Conservation (phyloP, 2,888 invertebrate genomes). For the Colletes collaris region DNA sequence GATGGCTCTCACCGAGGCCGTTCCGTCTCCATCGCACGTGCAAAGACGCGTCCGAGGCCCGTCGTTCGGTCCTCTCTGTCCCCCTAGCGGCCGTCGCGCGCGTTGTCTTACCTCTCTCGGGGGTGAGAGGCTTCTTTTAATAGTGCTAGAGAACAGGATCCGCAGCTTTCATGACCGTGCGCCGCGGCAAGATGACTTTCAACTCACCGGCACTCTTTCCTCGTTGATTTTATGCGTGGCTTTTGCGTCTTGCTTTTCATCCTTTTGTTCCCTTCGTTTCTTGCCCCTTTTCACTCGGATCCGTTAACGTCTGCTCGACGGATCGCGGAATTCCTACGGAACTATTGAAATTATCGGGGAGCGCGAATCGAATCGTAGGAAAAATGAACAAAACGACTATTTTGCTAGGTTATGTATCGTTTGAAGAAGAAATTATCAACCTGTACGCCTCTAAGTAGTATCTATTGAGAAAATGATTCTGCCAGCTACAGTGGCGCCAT, state of each 20-base stretch:
- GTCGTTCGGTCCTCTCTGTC: slow-evolving; percentile 10
- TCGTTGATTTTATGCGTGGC: slow-evolving; percentile 44
- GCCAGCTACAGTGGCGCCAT: too few species aligned
- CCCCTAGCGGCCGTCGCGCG: slow-evolving; percentile 11
- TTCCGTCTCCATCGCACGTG: slow-evolving; percentile 75
- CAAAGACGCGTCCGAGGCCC: slow-evolving; percentile 61
- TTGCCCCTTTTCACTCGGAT: neutral
- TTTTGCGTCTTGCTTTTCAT: slow-evolving; percentile 22
- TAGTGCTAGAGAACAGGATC: slow-evolving; percentile 59
- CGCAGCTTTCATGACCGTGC: slow-evolving; percentile 42
- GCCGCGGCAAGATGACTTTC: slow-evolving; percentile 50
- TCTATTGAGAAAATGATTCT: too few species aligned
- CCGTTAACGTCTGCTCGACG: neutral
- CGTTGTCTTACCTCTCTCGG: slow-evolving; percentile 44
- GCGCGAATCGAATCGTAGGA: too few species aligned
- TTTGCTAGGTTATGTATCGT: too few species aligned
- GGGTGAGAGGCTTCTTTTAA: slow-evolving; percentile 63
- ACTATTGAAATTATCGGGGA: too few species aligned
- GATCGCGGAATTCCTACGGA: neutral
- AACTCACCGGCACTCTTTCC: slow-evolving; percentile 49
- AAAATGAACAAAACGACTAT: too few species aligned
- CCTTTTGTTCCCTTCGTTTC: slow-evolving; percentile 24
- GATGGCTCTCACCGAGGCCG: slow-evolving; percentile 67
- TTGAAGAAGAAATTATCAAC: too few species aligned
- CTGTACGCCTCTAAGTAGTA: too few species aligned